These are phyloP conservation scores for Tanypteryx hageni DNA, from an alignment of 2,888 invertebrate genomes.

Conservation along the genomic window DNA sequence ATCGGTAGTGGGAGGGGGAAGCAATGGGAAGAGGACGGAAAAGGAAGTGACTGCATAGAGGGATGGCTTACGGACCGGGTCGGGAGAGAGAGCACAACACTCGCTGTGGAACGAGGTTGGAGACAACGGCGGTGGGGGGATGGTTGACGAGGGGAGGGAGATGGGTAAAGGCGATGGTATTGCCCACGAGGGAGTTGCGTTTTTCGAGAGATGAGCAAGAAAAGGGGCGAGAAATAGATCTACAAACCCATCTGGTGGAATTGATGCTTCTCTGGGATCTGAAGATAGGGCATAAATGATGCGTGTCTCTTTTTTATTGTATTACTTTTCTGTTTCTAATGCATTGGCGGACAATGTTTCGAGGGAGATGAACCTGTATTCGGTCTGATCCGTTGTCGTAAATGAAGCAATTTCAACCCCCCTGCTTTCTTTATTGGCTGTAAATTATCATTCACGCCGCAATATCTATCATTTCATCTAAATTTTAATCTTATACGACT, in stretches of 20 bases:
- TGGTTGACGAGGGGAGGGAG: too few relatives aligned
- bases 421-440: neutral
- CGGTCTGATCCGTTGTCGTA: neutral
- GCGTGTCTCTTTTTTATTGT: neutral
- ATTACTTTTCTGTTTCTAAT: neutral
- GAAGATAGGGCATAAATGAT: neutral
- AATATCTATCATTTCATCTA: too few relatives aligned
- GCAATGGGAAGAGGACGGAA: neutral
- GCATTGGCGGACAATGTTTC: neutral
- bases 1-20: neutral
- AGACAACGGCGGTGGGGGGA: too few relatives aligned
- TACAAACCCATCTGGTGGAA: neutral
- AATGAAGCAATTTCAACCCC: neutral
- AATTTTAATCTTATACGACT: neutral
- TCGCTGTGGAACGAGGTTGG: too few relatives aligned
- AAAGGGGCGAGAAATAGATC: neutral
- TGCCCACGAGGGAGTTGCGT: neutral
- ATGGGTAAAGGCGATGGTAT: neutral
- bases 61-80: neutral
- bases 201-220: neutral
- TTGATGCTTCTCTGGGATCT: neutral
- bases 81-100: neutral
- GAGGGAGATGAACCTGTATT: neutral
- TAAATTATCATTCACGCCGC: neutral
- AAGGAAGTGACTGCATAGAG: neutral